Base-by-base conservation (phyloP, 2,797 vertebrate species). In the Oreortyx pictus region DNA sequence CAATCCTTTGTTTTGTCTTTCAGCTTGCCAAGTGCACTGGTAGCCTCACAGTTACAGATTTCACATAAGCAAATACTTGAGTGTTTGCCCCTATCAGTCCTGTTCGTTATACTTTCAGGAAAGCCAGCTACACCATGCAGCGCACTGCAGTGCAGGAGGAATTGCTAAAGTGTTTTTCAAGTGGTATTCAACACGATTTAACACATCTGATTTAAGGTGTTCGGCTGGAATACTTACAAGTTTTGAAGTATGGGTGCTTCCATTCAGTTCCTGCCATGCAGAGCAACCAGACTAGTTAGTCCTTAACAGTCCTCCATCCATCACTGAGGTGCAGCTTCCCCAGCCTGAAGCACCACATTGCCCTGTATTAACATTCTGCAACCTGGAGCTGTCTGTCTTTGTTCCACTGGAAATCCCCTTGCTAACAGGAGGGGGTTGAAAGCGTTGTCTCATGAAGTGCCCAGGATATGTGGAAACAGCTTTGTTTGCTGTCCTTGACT, bases 91-190 rank as follows among this genome's bases (percentile, higher is more conserved):
- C 60, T 81, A 20, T 50, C 76, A 57, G 43, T 83, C 33, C 76
- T 61, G 46, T 57, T 67, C 52, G 47, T 86, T 86, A 86, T 87
- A 91, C 57, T 70, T 79, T 84, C 86, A 67, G 80, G 77, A 86
- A 88, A 67, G 85, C 22, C 1, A 1, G 54, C 57, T 65, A 15
- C 7, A 43, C 15, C 0, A 1, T 12, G 50, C n/a, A 72, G 62
- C 25, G 79, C 77, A 60, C 67, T 65, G 44, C 67, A 90, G 49
- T 22, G 64, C 47, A 82, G 64, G 49, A 88, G 49, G 33, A 50
- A 52, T 62, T 62, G 11, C 10, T 25, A 22, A 81, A 46, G 44
- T 29, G 29, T 31, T 84, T 91, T 83, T 41, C 35, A 72, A 87
- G 52, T 3, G 4, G 18, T 47, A 20, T 74, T 94, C 46, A 65